Conservation (phyloP, 2,797 vertebrate species). For the Epinephelus malabaricus region DNA sequence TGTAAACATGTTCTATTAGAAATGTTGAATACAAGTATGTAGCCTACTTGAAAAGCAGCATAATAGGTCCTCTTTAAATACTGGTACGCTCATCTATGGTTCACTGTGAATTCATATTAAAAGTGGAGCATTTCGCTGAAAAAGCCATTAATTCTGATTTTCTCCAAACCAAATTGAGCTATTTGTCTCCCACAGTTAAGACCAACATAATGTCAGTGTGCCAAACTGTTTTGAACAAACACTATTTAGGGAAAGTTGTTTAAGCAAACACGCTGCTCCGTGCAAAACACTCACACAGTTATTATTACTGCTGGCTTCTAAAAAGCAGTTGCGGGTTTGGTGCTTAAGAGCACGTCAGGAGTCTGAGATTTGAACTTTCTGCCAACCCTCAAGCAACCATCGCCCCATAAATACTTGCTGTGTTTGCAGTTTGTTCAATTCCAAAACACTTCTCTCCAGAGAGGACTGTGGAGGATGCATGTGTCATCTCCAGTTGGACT, state of each 20-base stretch:
- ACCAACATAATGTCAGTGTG: not conserved
- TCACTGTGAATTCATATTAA: not conserved
- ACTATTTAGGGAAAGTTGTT: conserved; percentile 1
- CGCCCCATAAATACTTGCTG: conserved; percentile 12
- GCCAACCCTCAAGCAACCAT: conserved; percentile 19
- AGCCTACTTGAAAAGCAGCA: too few species aligned
- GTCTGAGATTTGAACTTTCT: conserved; percentile 23
- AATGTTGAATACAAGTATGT: too few species aligned
- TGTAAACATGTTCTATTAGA: too few species aligned
- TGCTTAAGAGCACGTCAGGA: conserved; percentile 17
- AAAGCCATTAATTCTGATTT: not conserved
- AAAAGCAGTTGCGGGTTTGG: conserved; percentile 16
- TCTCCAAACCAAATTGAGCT: not conserved
- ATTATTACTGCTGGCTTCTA: conserved; percentile 13
- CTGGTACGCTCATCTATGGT: not conserved
- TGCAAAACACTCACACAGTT: conserved; percentile 2
- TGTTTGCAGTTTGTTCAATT: conserved; percentile 25
- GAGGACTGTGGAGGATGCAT: not conserved
- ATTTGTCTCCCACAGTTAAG: not conserved
- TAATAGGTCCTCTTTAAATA: not conserved
- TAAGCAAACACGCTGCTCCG: not conserved
- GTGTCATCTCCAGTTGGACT: conserved; percentile 30
- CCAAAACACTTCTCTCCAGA: not conserved
- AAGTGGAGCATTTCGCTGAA: not conserved
- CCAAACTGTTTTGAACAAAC: conserved; percentile 16